These are phyloP conservation scores for Dinomys branickii DNA, from an alignment of 2,113 vertebrate species.

Conservation along the genomic window DNA sequence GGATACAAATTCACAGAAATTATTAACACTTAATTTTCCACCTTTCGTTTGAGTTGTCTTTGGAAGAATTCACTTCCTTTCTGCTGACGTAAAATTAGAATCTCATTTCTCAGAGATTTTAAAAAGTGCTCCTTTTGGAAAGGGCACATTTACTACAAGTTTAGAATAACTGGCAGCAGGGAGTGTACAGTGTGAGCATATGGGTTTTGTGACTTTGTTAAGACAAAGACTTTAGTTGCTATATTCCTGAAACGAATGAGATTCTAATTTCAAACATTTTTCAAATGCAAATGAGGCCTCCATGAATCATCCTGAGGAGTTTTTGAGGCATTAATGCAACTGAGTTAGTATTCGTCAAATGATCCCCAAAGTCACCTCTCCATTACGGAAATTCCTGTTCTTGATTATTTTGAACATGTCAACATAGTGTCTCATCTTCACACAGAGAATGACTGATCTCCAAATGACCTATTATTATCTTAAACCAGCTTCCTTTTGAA, in stretches of 20 bases:
- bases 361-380: conserved; percentile 55
- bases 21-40: conserved; percentile 36
- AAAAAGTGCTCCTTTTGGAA: neutral
- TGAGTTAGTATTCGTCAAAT: conserved; percentile 54
- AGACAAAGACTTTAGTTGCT: conserved; percentile 64
- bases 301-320: conserved; percentile 62
- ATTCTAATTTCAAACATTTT: conserved; percentile 71
- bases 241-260: conserved; percentile 45
- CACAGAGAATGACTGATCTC: conserved; percentile 55
- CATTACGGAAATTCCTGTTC: conserved; percentile 63
- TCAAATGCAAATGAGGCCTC: conserved; percentile 67
- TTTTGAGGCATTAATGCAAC: conserved; percentile 58
- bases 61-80: conserved; percentile 38
- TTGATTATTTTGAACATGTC: conserved; percentile 70
- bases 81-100: conserved; percentile 37
- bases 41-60: neutral
- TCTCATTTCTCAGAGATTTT: neutral
- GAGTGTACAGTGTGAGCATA: neutral
- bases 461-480: conserved; percentile 73
- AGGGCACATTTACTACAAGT: neutral
- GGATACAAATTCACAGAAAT: conserved; percentile 6
- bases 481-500: conserved; percentile 72
- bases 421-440: conserved; percentile 61
- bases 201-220: conserved; percentile 30
- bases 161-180: neutral